phyloP scores from a whole-genome alignment of 2,797 vertebrate genomes.

The Cygnus olor region DNA sequence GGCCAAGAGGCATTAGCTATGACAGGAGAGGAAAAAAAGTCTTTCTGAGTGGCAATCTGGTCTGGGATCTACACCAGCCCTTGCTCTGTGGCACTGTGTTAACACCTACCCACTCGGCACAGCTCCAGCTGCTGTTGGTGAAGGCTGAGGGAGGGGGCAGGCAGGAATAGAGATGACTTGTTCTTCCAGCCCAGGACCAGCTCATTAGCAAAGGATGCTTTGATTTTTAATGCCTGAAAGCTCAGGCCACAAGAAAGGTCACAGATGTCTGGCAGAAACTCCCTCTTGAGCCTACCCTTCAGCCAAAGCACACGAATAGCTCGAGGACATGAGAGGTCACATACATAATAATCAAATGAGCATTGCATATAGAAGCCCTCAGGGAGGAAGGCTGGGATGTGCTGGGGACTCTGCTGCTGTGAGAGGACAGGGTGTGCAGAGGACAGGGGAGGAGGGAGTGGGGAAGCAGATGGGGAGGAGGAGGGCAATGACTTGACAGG shows the following conservation, averaged over 20 bases:
- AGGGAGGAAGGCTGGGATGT: background rate
- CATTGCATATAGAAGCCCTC: background rate
- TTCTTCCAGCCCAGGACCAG: background rate
- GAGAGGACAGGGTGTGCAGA: background rate
- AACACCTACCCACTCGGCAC: background rate
- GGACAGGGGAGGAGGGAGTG: background rate
- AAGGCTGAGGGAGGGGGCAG: background rate
- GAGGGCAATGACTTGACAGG: background rate
- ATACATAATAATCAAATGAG: background rate
- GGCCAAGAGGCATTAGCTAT: background rate
- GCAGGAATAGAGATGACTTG: background rate
- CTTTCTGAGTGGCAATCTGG: background rate
- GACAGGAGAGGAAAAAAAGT: rapidly evolving
- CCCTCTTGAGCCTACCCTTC: background rate
- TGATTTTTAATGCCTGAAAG: background rate
- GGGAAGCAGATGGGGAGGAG: background rate
- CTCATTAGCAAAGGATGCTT: background rate
- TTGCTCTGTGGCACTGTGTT: background rate
- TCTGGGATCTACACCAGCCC: background rate
- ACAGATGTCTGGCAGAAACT: background rate
- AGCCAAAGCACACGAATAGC: background rate
- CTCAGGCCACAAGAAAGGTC: background rate
- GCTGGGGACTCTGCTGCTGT: background rate
- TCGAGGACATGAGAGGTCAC: background rate
- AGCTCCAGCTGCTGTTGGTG: background rate